phyloP scores from a whole-genome alignment of 2,888 invertebrate genomes.

The Oscheius sp. region DNA sequence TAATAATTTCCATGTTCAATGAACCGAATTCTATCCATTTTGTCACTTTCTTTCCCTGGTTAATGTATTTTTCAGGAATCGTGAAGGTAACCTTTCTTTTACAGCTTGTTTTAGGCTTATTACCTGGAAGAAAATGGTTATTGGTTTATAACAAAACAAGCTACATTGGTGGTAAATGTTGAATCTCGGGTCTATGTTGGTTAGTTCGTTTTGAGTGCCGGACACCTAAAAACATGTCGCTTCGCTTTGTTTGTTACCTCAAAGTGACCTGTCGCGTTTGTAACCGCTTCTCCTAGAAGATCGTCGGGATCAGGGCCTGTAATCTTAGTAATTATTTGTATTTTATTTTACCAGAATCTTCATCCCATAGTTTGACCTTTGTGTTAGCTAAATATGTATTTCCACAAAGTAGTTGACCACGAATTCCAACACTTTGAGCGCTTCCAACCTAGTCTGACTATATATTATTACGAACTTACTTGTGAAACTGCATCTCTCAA shows the following conservation, averaged over 20 bases:
- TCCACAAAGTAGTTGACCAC: constrained; percentile 42
- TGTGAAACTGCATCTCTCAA: constrained; percentile 31
- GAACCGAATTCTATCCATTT: constrained; percentile 53
- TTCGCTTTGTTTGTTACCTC: neutral
- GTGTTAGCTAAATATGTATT: constrained; percentile 33
- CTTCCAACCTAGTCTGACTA: constrained; percentile 30
- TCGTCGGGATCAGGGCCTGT: constrained; percentile 41
- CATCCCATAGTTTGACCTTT: constrained; percentile 49
- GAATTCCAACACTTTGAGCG: constrained; percentile 40
- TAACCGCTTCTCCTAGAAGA: constrained; percentile 28
- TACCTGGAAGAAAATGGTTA: neutral
- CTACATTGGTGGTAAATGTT: constrained; percentile 49
- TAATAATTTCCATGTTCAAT: constrained; percentile 50
- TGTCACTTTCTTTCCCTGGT: constrained; percentile 39
- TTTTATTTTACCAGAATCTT: constrained; percentile 38
- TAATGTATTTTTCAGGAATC: constrained; percentile 49
- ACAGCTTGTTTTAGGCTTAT: constrained; percentile 28
- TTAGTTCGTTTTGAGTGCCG: constrained; percentile 26
- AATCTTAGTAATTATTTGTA: neutral
- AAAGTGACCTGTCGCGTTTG: constrained; percentile 30
- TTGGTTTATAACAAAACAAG: too few relatives aligned
- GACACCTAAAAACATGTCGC: neutral
- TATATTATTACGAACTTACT: neutral
- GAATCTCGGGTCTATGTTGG: constrained; percentile 45
- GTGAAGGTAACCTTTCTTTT: constrained; percentile 49